Conservation (phyloP, 1,140 invertebrate species). For the Drosophila repleta region DNA sequence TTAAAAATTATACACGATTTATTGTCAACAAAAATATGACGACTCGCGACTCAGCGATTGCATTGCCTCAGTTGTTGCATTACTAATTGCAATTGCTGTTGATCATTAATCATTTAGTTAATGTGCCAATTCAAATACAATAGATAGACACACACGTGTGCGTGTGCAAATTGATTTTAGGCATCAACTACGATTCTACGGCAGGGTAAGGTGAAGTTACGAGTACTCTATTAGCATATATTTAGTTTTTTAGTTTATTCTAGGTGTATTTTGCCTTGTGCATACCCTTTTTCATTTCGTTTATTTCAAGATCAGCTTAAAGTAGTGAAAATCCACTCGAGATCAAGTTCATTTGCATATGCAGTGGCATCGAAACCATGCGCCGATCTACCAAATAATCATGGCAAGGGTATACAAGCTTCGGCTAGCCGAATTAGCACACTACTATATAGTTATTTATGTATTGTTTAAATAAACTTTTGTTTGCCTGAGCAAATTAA, state of each 20-base stretch:
- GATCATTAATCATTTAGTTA: conserved; percentile 5
- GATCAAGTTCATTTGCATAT: conserved; percentile 16
- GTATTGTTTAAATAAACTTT: conserved; percentile 18
- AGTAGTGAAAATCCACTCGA: conserved; percentile 5
- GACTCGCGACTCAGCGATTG: conserved; percentile 60
- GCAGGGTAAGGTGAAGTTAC: not conserved
- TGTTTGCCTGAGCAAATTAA: conserved; percentile 12
- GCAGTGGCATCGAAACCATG: conserved; percentile 1
- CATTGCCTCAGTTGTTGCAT: conserved; percentile 53
- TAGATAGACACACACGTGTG: not conserved
- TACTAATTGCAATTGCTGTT: conserved; percentile 29
- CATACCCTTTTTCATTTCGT: too few relatives aligned
- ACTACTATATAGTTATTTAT: conserved; percentile 28
- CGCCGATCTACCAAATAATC: not conserved
- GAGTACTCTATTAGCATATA: conserved; percentile 5
- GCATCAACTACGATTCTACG: conserved; percentile 5
- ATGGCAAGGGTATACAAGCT: conserved; percentile 18
- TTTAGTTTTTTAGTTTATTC: conserved; percentile 5
- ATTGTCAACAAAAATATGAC: conserved; percentile 78
- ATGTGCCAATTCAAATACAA: not conserved
- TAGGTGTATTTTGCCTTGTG: conserved; percentile 1
- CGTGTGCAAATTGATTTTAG: not conserved
- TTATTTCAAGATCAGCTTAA: not conserved
- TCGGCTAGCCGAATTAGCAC: conserved; percentile 24
- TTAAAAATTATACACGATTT: conserved; percentile 63